Percentiles rank a stretch among this genome's conserved stretches.
phyloP scores from a whole-genome alignment of 2,888 invertebrate genomes.

The Drosophila demipolita region DNA sequence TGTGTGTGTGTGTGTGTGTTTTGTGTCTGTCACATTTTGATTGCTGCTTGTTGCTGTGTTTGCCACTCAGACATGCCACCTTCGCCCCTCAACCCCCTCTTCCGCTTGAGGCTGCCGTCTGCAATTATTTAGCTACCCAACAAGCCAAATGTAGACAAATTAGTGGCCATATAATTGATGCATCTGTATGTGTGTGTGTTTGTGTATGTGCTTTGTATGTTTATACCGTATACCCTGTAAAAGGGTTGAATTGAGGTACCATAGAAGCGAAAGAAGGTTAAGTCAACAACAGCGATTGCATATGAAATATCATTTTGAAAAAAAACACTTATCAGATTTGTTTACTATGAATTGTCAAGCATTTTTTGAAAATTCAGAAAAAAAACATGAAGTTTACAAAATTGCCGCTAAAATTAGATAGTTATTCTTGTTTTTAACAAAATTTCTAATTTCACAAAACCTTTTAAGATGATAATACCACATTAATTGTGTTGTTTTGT shows the following conservation, averaged over 20 bases:
- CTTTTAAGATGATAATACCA: too few species aligned
- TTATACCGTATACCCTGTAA: neutral
- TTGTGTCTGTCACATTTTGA: conserved; percentile 62
- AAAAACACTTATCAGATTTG: neutral
- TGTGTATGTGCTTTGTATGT: neutral
- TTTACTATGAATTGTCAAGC: neutral
- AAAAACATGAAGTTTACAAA: neutral
- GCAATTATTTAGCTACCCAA: conserved; percentile 66
- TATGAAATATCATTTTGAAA: neutral
- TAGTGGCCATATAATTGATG: conserved; percentile 74
- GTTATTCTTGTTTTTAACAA: neutral
- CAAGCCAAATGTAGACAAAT: conserved; percentile 68
- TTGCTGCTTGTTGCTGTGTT: conserved; percentile 49
- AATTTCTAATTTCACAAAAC: neutral
- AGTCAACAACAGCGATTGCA: neutral
- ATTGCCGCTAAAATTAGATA: neutral
- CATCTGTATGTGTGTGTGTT: conserved; percentile 37
- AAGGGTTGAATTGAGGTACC: neutral
- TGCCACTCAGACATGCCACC: conserved; percentile 23
- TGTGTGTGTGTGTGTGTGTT: conserved; percentile 25
- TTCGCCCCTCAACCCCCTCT: neutral
- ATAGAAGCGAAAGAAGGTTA: neutral
- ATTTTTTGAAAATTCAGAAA: neutral
- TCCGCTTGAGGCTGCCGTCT: conserved; percentile 21
- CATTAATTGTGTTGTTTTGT: too few species aligned